phyloP scores from a whole-genome alignment of 1,140 invertebrate species.

The Zaprionus davidi region DNA sequence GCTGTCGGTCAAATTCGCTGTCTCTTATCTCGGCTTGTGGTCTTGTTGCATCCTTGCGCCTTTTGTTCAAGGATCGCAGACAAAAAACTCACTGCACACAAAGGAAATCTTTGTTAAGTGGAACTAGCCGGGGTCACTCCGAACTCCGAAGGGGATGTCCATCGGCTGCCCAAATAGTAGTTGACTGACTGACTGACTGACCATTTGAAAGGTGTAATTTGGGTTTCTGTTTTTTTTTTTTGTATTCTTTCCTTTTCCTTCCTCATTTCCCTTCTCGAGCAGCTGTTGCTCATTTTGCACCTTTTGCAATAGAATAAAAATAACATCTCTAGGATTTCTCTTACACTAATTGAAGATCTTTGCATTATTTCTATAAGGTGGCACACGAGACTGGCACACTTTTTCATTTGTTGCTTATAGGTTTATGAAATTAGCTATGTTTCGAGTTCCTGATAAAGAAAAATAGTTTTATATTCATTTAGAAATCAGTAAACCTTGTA shows the following conservation, averaged over 20 bases:
- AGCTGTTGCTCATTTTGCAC: slow-evolving; percentile 65
- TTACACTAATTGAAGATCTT: slow-evolving; percentile 3
- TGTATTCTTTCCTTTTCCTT: slow-evolving; percentile 6
- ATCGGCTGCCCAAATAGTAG: slow-evolving; percentile 50
- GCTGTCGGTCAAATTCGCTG: slow-evolving; percentile 53
- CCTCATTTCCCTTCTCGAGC: neutral
- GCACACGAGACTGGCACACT: neutral
- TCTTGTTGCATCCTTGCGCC: slow-evolving; percentile 55
- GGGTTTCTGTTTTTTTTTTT: slow-evolving; percentile 45
- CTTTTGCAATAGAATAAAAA: slow-evolving; percentile 28
- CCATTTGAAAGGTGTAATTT: slow-evolving; percentile 80
- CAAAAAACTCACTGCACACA: slow-evolving; percentile 35
- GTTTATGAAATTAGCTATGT: neutral
- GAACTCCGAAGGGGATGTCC: slow-evolving; percentile 39
- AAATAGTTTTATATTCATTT: neutral
- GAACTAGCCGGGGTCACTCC: slow-evolving; percentile 62
- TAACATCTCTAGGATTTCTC: slow-evolving; percentile 16
- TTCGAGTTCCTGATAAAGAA: neutral
- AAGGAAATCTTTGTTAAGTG: slow-evolving; percentile 43
- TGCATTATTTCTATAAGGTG: neutral
- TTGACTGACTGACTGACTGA: slow-evolving; percentile 44
- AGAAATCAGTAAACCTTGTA: neutral
- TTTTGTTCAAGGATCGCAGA: slow-evolving; percentile 49
- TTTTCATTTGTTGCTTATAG: neutral
- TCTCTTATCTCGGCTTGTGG: slow-evolving; percentile 79